These are phyloP conservation scores for Anodontia alba DNA, from an alignment of 2,888 invertebrate genomes.

Conservation along the genomic window DNA sequence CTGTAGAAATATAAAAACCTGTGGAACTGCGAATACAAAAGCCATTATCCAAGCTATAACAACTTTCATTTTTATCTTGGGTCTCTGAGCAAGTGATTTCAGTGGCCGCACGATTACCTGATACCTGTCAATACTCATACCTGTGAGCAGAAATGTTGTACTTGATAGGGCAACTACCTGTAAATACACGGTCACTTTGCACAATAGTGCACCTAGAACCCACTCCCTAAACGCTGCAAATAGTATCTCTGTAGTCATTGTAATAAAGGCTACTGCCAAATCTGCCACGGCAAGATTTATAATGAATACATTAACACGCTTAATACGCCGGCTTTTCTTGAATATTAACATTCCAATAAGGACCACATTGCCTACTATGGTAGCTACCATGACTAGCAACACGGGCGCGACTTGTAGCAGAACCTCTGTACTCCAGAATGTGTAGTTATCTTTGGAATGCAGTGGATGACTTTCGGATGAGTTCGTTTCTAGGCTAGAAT, in stretches of 20 bases:
- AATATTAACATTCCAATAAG: slow-evolving; percentile 82
- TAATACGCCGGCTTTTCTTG: slow-evolving; percentile 76
- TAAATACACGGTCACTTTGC: slow-evolving; percentile 84
- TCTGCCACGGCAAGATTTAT: slow-evolving; percentile 85
- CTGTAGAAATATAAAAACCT: slow-evolving; percentile 85
- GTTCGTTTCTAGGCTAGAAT: not conserved
- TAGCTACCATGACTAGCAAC: slow-evolving; percentile 81
- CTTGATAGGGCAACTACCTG: slow-evolving; percentile 85
- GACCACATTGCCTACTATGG: slow-evolving; percentile 84
- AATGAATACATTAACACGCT: slow-evolving; percentile 85
- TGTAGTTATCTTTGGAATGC: not conserved
- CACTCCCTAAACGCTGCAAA: slow-evolving; percentile 85
- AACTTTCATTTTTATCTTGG: slow-evolving; percentile 82
- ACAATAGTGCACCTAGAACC: slow-evolving; percentile 84
- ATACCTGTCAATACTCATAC: slow-evolving; percentile 85
- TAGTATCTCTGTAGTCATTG: slow-evolving; percentile 85
- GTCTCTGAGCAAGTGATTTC: slow-evolving; percentile 78
- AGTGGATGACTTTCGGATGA: not conserved
- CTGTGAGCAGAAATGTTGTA: slow-evolving; percentile 84
- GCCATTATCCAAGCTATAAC: slow-evolving; percentile 84
- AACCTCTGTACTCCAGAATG: slow-evolving; percentile 62
- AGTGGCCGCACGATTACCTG: slow-evolving; percentile 84
- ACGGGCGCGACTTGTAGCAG: slow-evolving; percentile 64
- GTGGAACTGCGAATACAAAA: slow-evolving; percentile 84
- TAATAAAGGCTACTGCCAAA: slow-evolving; percentile 84